A percentile compares a stretch with the other conserved stretches of the same genome.
Conservation (phyloP, 1,140 invertebrate genomes). For the Dendroctonus valens region DNA sequence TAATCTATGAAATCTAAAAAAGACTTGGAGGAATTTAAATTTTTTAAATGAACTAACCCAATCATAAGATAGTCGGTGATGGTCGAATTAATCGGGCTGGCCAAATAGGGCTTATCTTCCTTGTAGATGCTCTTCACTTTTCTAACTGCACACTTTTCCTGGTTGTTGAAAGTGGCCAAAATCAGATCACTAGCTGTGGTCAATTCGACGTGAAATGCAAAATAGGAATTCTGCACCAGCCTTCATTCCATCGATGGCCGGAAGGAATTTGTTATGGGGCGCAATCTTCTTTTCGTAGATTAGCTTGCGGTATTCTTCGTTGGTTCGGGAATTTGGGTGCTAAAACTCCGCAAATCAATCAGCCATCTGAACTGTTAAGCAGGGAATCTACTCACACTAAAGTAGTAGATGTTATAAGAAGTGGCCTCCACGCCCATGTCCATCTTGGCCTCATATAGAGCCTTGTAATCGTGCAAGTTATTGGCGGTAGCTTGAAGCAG, state of each 20-base stretch:
- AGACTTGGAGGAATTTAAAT: neutral
- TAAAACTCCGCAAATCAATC: slow-evolving; percentile 2
- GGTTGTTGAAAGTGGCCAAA: slow-evolving; percentile 59
- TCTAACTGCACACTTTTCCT: slow-evolving; percentile 63
- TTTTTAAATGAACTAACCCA: slow-evolving; percentile 50
- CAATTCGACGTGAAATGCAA: slow-evolving; percentile 62
- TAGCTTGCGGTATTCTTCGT: slow-evolving; percentile 47
- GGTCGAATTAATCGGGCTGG: slow-evolving; percentile 57
- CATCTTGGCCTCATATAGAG: slow-evolving; percentile 55
- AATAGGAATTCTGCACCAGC: slow-evolving; percentile 56
- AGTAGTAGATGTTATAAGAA: slow-evolving; percentile 61
- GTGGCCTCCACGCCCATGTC: slow-evolving; percentile 58
- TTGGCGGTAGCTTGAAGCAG: slow-evolving; percentile 53
- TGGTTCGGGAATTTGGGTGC: slow-evolving; percentile 53
- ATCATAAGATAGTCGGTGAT: slow-evolving; percentile 61
- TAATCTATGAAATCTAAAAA: slow-evolving; percentile 55
- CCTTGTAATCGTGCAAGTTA: slow-evolving; percentile 50
- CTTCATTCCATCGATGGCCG: slow-evolving; percentile 58
- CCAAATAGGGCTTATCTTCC: slow-evolving; percentile 54
- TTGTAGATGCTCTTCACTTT: slow-evolving; percentile 60
- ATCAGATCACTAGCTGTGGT: slow-evolving; percentile 60
- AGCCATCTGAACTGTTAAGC: neutral
- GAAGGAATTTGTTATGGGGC: slow-evolving; percentile 58
- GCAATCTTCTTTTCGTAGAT: slow-evolving; percentile 61
- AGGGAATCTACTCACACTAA: slow-evolving; percentile 42